A percentile compares a stretch with the other conserved stretches of the same genome.
These are phyloP conservation scores for Synanceia verrucosa DNA, from an alignment of 2,797 vertebrate genomes.

Conservation along the genomic window DNA sequence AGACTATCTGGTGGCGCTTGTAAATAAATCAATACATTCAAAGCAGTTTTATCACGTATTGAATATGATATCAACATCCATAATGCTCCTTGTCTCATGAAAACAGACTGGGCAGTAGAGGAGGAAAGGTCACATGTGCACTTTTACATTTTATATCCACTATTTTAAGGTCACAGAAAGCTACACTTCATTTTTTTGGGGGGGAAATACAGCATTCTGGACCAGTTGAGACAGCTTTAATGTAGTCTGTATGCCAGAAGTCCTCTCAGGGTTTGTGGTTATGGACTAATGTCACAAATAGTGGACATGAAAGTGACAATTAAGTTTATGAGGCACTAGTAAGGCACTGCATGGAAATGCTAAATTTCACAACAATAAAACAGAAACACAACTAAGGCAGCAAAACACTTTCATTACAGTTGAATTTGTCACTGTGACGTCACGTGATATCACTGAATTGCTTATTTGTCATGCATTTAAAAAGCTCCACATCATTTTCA, in stretches of 20 bases:
- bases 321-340: background rate
- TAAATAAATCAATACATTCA: conserved; percentile 85
- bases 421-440: background rate
- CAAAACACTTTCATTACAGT: background rate
- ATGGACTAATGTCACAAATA: background rate
- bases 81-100: conserved; percentile 72
- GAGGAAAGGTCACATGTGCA: conserved; percentile 54
- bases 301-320: background rate
- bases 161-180: conserved; percentile 21
- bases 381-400: background rate
- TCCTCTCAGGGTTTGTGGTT: conserved; percentile 1
- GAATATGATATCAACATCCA: conserved; percentile 83
- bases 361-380: background rate
- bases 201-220: background rate
- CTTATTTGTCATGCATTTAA: background rate
- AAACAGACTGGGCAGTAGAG: conserved; percentile 40
- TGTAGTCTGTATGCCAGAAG: background rate
- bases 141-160: conserved; percentile 21
- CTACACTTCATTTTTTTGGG: background rate
- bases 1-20: conserved; percentile 72
- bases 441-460: background rate
- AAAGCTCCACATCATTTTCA: background rate
- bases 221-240: background rate
- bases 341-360: background rate
- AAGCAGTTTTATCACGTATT: conserved; percentile 79